A percentile compares a stretch with the other conserved stretches of the same genome.
Conservation (phyloP, 2,113 vertebrate species). For the Platichthys stellatus region DNA sequence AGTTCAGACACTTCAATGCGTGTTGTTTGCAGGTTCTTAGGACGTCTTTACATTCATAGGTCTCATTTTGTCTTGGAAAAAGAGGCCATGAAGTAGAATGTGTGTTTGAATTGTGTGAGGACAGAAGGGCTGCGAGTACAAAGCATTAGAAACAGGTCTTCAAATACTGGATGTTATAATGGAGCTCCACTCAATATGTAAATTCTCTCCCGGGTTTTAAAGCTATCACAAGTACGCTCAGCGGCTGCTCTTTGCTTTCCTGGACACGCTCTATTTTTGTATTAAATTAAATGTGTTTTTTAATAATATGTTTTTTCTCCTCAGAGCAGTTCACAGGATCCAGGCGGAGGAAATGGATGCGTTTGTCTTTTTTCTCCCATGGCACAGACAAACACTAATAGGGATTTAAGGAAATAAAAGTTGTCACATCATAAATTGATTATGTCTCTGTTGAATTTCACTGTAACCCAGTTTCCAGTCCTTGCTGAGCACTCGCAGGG, state of each 20-base stretch:
- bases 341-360: slow-evolving; percentile 27
- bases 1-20: neutral
- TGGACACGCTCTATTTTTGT: slow-evolving; percentile 26
- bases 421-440: slow-evolving; percentile 49
- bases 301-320: slow-evolving; percentile 22
- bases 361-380: neutral
- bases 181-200: slow-evolving; percentile 70
- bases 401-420: slow-evolving; percentile 38
- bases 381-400: slow-evolving; percentile 20
- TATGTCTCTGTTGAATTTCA: slow-evolving; percentile 31
- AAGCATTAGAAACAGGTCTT: slow-evolving; percentile 40
- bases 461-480: slow-evolving; percentile 17
- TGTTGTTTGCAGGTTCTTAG: neutral
- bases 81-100: slow-evolving; percentile 22
- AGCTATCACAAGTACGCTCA: slow-evolving; percentile 34
- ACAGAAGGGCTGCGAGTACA: slow-evolving; percentile 31
- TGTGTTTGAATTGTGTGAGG: slow-evolving; percentile 43
- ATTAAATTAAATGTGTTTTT: slow-evolving; percentile 43
- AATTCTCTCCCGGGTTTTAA: slow-evolving; percentile 51
- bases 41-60: neutral
- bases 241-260: slow-evolving; percentile 22
- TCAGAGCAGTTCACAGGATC: slow-evolving; percentile 14
- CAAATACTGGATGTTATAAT: slow-evolving; percentile 51
- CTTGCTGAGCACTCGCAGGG: neutral
- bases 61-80: slow-evolving; percentile 2